These are phyloP conservation scores for Panonychus citri DNA, from an alignment of 1,140 invertebrate species.

Conservation along the genomic window DNA sequence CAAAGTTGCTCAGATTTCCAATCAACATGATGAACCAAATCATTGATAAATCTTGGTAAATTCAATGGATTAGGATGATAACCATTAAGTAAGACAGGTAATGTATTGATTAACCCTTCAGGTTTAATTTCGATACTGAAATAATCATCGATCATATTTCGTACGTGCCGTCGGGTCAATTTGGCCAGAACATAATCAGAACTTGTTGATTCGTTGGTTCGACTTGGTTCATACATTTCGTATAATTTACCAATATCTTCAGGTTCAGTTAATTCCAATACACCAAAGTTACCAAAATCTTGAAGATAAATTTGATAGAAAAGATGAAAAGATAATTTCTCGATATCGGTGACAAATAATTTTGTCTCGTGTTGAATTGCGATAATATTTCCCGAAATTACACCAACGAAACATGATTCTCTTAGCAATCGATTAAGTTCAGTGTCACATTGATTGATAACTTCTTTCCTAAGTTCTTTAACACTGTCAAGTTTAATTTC, in stretches of 20 bases:
- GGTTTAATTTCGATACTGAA: slow-evolving; percentile 60
- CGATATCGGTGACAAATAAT: not conserved
- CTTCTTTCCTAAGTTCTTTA: not conserved
- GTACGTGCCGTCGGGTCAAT: slow-evolving; percentile 34
- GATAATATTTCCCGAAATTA: slow-evolving; percentile 46
- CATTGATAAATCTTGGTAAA: slow-evolving; percentile 53
- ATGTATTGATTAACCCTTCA: slow-evolving; percentile 7
- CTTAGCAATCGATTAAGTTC: slow-evolving; percentile 41
- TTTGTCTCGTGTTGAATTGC: slow-evolving; percentile 50
- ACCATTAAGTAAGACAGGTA: slow-evolving; percentile 39
- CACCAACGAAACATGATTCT: slow-evolving; percentile 70
- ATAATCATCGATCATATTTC: slow-evolving; percentile 68
- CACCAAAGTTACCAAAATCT: slow-evolving; percentile 73
- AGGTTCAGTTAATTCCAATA: slow-evolving; percentile 35
- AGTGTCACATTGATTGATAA: slow-evolving; percentile 5
- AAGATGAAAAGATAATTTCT: slow-evolving; percentile 28
- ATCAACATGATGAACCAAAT: slow-evolving; percentile 64
- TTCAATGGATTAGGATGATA: slow-evolving; percentile 50
- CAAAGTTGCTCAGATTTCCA: slow-evolving; percentile 66
- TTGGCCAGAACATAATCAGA: not conserved
- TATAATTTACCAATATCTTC: slow-evolving; percentile 3
- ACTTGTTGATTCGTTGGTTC: not conserved
- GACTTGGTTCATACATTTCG: slow-evolving; percentile 2
- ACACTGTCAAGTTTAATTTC: not conserved
- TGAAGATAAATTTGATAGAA: slow-evolving; percentile 76